Percentiles rank a stretch among this genome's conserved stretches.
Evolutionary conservation across 2,113 vertebrate genomes (phyloP).

Genomic region (Heterochromis multidens): DNA sequence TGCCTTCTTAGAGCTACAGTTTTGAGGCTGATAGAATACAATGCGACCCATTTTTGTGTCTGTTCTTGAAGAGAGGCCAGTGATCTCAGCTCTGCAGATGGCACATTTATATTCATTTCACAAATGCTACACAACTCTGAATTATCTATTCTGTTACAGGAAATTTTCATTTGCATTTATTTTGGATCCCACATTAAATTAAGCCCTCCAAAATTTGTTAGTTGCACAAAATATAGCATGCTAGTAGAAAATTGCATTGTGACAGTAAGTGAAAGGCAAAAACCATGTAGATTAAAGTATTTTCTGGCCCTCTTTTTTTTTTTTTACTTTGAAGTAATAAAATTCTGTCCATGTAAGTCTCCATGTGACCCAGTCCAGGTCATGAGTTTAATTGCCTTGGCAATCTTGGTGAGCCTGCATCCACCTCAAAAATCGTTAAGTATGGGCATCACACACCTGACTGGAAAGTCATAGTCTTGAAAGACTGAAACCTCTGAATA

Average conservation of each 20-base stretch:
- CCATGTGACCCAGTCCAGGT: slow-evolving; percentile 34
- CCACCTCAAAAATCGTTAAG: slow-evolving; percentile 38
- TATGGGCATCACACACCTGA: slow-evolving; percentile 42
- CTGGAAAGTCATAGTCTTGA: slow-evolving; percentile 21
- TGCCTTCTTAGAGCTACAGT: neutral
- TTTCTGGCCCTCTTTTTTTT: neutral
- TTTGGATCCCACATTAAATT: neutral
- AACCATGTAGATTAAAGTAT: neutral
- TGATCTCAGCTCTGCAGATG: slow-evolving; percentile 24
- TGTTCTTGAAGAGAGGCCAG: slow-evolving; percentile 19
- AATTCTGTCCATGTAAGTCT: slow-evolving; percentile 32
- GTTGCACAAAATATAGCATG: neutral
- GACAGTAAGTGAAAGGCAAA: neutral
- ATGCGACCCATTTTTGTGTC: slow-evolving; percentile 3
- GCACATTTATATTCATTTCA: slow-evolving; percentile 33
- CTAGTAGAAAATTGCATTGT: neutral
- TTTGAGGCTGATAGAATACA: slow-evolving; percentile 11
- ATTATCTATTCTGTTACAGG: neutral
- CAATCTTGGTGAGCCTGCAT: slow-evolving; percentile 38
- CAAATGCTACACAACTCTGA: slow-evolving; percentile 3
- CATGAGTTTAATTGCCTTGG: slow-evolving; percentile 58
- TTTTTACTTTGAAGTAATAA: slow-evolving; percentile 22
- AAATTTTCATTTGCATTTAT: slow-evolving; percentile 7
- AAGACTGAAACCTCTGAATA: slow-evolving; percentile 12
- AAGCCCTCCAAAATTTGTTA: neutral